Percentiles rank a stretch among this genome's conserved stretches.
These are phyloP conservation scores for Pungitius pungitius DNA, from an alignment of 2,113 vertebrate genomes.

Conservation along the genomic window DNA sequence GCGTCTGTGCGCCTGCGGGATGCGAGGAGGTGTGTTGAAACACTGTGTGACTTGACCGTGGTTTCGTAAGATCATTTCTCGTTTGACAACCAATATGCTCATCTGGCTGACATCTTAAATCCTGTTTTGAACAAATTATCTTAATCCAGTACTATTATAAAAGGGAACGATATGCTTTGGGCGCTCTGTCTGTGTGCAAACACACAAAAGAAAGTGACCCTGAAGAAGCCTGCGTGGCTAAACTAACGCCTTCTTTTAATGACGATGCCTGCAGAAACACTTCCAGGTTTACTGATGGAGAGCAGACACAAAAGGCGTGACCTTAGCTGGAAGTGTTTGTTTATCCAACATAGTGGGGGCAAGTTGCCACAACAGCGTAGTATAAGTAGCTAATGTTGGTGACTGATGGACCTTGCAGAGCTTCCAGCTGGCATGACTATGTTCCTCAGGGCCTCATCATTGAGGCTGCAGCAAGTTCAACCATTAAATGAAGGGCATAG, in stretches of 20 bases:
- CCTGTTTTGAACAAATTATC: constrained; percentile 16
- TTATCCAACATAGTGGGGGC: constrained; percentile 35
- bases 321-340: constrained; percentile 56
- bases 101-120: neutral
- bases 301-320: constrained; percentile 51
- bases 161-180: neutral
- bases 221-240: constrained; percentile 42
- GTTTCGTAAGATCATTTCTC: neutral
- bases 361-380: constrained; percentile 37
- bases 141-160: neutral
- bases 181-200: constrained; percentile 8
- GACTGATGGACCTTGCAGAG: constrained; percentile 38
- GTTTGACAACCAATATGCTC: neutral
- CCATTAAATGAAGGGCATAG: constrained; percentile 16
- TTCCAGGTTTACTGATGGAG: constrained; percentile 49
- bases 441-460: constrained; percentile 19
- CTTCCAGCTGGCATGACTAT: constrained; percentile 35
- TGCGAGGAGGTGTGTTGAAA: constrained; percentile 14
- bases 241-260: constrained; percentile 34
- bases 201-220: constrained; percentile 49
- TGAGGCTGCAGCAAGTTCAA: neutral
- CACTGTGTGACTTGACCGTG: neutral
- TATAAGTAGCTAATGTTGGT: constrained; percentile 25
- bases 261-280: constrained; percentile 43
- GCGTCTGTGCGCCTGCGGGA: constrained; percentile 18